Conservation (phyloP, 2,888 invertebrate species). For the Argyra leucocephala region DNA sequence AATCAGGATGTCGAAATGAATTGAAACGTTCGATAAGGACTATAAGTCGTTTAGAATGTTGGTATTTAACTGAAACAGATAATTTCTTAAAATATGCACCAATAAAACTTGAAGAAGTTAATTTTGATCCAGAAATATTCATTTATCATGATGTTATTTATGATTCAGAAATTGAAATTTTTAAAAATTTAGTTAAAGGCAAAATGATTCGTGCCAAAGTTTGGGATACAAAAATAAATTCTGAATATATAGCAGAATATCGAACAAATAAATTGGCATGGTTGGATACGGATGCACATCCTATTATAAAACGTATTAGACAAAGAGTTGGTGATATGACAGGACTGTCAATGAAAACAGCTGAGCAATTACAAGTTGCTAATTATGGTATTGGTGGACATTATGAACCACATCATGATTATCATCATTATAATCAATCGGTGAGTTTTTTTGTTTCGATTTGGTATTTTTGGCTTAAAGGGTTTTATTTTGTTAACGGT, state of each 20-base stretch:
- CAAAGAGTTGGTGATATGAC: constrained; percentile 46
- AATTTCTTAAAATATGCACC: constrained; percentile 26
- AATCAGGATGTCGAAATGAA: not conserved
- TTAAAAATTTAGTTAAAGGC: constrained; percentile 47
- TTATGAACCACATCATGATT: constrained; percentile 56
- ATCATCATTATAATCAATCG: constrained; percentile 15
- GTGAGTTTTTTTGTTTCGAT: constrained; percentile 23
- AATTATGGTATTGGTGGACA: constrained; percentile 66
- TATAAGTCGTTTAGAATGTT: not conserved
- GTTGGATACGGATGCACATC: constrained; percentile 38
- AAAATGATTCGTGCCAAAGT: not conserved
- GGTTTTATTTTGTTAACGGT: not conserved
- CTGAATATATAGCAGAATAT: constrained; percentile 43
- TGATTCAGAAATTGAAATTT: constrained; percentile 45
- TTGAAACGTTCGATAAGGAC: not conserved
- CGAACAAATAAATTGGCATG: constrained; percentile 55
- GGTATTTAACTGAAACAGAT: not conserved
- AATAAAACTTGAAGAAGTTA: constrained; percentile 46
- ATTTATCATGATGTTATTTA: constrained; percentile 50
- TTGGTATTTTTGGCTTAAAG: no score
- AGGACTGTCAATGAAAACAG: constrained; percentile 48
- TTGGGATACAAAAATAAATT: constrained; percentile 51
- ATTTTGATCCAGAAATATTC: constrained; percentile 47
- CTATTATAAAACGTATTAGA: constrained; percentile 33
- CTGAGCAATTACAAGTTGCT: constrained; percentile 56